Base-by-base conservation (phyloP, 35 echinoderm and acorn worm species). In the Diadema setosum region DNA sequence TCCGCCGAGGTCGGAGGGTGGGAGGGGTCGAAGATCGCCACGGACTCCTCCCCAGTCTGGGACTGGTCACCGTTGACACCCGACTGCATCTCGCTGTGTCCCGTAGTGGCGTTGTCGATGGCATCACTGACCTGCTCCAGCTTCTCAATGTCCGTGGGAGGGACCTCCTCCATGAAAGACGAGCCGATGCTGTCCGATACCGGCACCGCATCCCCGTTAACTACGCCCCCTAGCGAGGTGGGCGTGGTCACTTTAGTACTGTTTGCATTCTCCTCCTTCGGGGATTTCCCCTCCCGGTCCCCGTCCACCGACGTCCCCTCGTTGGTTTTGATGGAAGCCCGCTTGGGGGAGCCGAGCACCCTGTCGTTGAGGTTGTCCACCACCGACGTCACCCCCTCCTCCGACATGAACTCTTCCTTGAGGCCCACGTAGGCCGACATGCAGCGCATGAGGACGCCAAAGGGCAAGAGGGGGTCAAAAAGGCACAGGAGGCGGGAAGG, bases 401-500 rank as follows among this genome's bases (percentile, higher is more conserved):
- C 29, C 1, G 82, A 64, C 17, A 88, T 81, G 50, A 94, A 85
- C 67, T 99, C 96, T 9, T 99, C 93, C 70, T 99, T 88, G 5
- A 99, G 60, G 2, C 93, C 96, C 7, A 90, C 86, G 30, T 99
- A 99, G 7, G 96, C 89, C 0, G 96, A 40, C 5, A 99, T 39
- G 37, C 92, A 92, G 18, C 92, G 75, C 30, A 94, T 87, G 1
- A 95, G 83, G 12, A 99, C 70, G 1, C 93, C 96, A 12, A 99
- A 76, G 12, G 96, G 96, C 75, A 99, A 86, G 52, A 99, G 75
- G 12, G 96, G 96, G 81, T 99, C 93, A 42, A 95, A 57, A 3
- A 95, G 86, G 49, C 89, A 87, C 45, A 98, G 46, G 31, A 99
- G 87, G 26, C 96, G 89, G 29, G 96, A 99, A 7, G 96, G 96